phyloP scores from a whole-genome alignment of 2,888 invertebrate genomes.

The Sympetrum striolatum region DNA sequence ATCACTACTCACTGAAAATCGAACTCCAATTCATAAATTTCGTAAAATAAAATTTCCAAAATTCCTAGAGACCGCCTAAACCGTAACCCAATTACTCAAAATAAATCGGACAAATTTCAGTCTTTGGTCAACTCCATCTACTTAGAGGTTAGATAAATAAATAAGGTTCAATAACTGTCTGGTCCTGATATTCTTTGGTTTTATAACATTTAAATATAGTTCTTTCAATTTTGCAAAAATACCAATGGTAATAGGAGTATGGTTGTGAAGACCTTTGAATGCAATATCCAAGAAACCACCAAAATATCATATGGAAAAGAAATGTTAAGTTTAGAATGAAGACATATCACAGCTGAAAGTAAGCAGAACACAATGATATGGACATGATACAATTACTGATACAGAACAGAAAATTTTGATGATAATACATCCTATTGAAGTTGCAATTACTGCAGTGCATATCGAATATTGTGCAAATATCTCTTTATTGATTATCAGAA shows the following conservation, averaged over 20 bases:
- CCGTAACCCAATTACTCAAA: neutral
- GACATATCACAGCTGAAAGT: too few species aligned
- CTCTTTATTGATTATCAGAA: neutral
- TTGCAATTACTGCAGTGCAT: neutral
- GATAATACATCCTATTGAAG: too few species aligned
- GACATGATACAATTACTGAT: too few species aligned
- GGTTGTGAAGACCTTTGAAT: too few species aligned
- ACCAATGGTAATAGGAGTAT: neutral
- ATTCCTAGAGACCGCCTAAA: neutral
- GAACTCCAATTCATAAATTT: too few species aligned
- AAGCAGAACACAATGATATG: too few species aligned
- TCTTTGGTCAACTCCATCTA: neutral
- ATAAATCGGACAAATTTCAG: neutral
- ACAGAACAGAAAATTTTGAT: too few species aligned
- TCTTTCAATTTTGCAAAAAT: neutral
- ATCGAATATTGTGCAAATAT: neutral
- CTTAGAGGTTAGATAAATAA: neutral
- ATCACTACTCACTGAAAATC: too few species aligned
- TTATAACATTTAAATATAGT: neutral
- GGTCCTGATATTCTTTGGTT: slow-evolving; percentile 37
- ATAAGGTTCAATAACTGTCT: neutral
- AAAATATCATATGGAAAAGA: too few species aligned
- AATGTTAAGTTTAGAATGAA: too few species aligned
- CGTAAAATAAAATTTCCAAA: neutral
- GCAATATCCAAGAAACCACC: too few species aligned